These are phyloP conservation scores for Drosophila paulistorum DNA, from an alignment of 1,140 invertebrate species.

Conservation along the genomic window DNA sequence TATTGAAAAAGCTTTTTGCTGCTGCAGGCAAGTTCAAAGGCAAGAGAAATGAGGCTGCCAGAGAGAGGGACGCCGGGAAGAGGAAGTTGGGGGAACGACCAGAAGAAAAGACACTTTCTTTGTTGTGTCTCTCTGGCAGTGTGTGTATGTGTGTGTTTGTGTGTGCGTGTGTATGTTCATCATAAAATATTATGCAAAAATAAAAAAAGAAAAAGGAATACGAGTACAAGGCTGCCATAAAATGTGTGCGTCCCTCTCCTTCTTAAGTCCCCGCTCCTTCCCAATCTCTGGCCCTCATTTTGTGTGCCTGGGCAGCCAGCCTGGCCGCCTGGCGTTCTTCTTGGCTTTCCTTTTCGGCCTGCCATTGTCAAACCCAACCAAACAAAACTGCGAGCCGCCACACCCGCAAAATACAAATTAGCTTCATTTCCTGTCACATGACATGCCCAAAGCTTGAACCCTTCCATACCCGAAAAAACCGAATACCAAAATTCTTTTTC, in stretches of 20 bases:
- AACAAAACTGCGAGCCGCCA: conserved; percentile 41
- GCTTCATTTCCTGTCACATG: conserved; percentile 77
- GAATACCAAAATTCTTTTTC: conserved; percentile 5
- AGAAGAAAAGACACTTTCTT: conserved; percentile 16
- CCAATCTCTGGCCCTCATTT: neutral
- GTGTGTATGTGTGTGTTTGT: conserved; percentile 22
- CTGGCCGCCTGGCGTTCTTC: conserved; percentile 4
- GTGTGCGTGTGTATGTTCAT: conserved; percentile 43
- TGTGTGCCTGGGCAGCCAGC: neutral
- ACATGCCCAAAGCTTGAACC: conserved; percentile 58
- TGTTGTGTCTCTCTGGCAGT: conserved; percentile 11
- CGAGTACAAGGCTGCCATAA: conserved; percentile 5
- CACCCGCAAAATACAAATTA: conserved; percentile 74
- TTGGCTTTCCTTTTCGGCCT: conserved; percentile 44
- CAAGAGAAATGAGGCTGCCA: conserved; percentile 18
- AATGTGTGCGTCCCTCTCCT: neutral
- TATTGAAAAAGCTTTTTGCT: conserved; percentile 36
- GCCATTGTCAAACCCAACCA: conserved; percentile 28
- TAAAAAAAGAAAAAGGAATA: conserved; percentile 27
- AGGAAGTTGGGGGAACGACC: neutral
- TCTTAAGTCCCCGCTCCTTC: neutral
- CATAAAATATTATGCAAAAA: conserved; percentile 69
- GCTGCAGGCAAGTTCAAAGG: conserved; percentile 65
- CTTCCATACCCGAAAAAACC: conserved; percentile 56
- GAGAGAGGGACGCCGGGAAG: neutral